Percentiles rank a stretch among this genome's conserved stretches.
phyloP scores from a whole-genome alignment of 2,797 vertebrate genomes.

The Premnoplex brunnescens region DNA sequence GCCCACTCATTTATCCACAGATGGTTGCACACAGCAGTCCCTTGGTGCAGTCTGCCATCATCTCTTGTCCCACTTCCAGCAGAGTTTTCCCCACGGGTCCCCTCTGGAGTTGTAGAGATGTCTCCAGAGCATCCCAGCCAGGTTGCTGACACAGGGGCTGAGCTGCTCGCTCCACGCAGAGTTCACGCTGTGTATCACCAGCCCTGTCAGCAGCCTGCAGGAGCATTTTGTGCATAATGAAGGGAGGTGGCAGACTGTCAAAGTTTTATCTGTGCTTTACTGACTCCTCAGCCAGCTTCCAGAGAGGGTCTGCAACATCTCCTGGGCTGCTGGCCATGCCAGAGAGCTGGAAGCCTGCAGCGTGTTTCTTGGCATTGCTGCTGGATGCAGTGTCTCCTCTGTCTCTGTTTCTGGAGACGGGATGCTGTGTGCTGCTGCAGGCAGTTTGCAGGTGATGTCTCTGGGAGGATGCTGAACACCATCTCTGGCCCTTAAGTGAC shows the following conservation, averaged over 20 bases:
- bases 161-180: background rate
- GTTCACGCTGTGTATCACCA: background rate
- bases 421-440: background rate
- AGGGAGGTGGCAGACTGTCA: slow-evolving; percentile 38
- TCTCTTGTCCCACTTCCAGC: background rate
- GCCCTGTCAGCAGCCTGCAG: background rate
- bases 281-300: slow-evolving; percentile 19
- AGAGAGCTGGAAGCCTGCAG: slow-evolving; percentile 8
- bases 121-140: background rate
- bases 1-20: background rate
- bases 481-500: background rate
- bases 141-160: background rate
- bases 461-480: background rate
- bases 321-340: slow-evolving; percentile 11
- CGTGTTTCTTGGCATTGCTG: slow-evolving; percentile 11
- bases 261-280: slow-evolving; percentile 9
- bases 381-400: background rate
- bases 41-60: background rate
- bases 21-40: background rate
- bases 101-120: background rate
- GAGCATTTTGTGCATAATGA: background rate
- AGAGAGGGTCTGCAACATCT: background rate
- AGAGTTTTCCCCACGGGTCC: background rate
- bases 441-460: background rate
- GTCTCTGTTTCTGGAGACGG: background rate